Evolutionary conservation across 2,113 vertebrate species (phyloP), one percentile per base, ranked within the genome.

Genomic region (Hyaena hyaena): DNA sequence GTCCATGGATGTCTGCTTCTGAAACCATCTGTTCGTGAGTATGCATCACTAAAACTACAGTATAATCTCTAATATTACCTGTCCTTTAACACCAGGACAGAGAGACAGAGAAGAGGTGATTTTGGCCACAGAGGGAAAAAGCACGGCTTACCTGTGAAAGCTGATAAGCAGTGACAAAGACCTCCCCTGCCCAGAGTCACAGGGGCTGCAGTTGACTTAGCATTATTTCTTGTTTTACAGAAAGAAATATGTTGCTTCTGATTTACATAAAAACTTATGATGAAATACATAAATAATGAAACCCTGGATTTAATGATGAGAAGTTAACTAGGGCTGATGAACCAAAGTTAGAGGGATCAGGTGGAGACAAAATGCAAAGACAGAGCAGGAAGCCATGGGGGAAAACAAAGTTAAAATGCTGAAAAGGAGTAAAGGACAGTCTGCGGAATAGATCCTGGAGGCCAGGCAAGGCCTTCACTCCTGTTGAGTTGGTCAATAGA

Each of bases 211-310:
- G 66, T 82, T 91, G 81, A 86, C 53, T 90, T 71, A 77, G 50
- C 28, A 45, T 43, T 58, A 11, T 24, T 91, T 65, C 45, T 83
- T 65, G 48, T 66, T 89, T 63, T 94, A 43, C 2, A 33, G 48
- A 74, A 77, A 93, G n/a, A 95, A 48, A 93, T 45, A 83, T 3
- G 79, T 31, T 65, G 50, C 61, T 43, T 84, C 71, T 85, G 53
- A 83, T 80, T 73, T 74, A 80, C n/a, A 65, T 45, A 81, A 82
- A 50, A 48, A 93, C 69, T 74, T 48, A 28, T 12, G 74, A 74
- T 50, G 55, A 84, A 35, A 93, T 90, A 63, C 16, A 53, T 26
- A 80, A 80, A 66, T 11, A 83, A 80, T 3, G 55, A 92, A 97
- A 77, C 19, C 28, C 68, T 12, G 7, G 19, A 24, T 68, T 35